A percentile compares a stretch with the other conserved stretches of the same genome.
These are phyloP conservation scores for Atrichornis clamosus DNA, from an alignment of 2,113 vertebrate genomes.

Conservation along the genomic window DNA sequence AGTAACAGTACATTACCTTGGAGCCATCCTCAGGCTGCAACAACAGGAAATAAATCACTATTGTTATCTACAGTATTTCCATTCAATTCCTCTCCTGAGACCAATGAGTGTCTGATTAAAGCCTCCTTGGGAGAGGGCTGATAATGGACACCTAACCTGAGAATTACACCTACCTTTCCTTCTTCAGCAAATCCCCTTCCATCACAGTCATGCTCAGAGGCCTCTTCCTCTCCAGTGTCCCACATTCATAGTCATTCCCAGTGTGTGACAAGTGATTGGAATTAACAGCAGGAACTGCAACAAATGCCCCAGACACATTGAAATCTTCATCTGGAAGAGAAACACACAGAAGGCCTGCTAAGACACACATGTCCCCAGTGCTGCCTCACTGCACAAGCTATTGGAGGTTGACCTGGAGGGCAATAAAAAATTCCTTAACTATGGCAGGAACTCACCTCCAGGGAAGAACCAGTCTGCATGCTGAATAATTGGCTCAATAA, in stretches of 20 bases:
- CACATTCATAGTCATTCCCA: conserved; percentile 79
- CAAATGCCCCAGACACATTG: conserved; percentile 94
- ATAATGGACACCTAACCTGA: neutral
- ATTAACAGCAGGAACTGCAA: conserved; percentile 79
- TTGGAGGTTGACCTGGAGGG: neutral
- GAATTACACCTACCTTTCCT: conserved; percentile 81
- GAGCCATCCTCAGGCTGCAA: conserved; percentile 61
- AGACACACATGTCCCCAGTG: neutral
- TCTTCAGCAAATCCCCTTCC: conserved; percentile 85
- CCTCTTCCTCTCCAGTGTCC: conserved; percentile 90
- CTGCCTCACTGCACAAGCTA: neutral
- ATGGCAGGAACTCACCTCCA: conserved; percentile 77
- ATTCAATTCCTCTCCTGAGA: neutral
- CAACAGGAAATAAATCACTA: conserved; percentile 34
- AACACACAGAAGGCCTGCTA: neutral
- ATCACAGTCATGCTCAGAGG: conserved; percentile 89
- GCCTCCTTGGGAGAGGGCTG: neutral
- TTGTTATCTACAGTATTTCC: neutral
- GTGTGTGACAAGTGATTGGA: conserved; percentile 81
- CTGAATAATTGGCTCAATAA: conserved; percentile 96
- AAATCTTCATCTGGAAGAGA: conserved; percentile 88
- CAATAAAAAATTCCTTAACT: neutral
- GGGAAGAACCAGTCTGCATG: conserved; percentile 99
- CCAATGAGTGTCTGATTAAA: neutral
- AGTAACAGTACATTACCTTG: conserved; percentile 35